Evolutionary conservation across 2,888 invertebrate species (phyloP).

Genomic region (Liopterus haemorrhoidalis): DNA sequence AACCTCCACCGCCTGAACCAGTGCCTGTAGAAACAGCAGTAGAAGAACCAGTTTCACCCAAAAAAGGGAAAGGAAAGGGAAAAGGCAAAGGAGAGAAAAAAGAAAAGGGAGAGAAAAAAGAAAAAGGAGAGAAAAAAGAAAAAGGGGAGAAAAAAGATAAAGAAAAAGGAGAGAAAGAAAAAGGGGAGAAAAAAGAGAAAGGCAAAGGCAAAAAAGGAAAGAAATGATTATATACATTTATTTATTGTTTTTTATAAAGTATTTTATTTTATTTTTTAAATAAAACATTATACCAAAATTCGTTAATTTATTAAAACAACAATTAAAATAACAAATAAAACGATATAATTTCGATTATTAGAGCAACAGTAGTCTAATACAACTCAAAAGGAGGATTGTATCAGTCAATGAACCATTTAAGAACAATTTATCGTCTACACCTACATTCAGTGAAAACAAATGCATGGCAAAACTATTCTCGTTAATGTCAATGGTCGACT

Average conservation of each 20-base stretch:
- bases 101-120: slow-evolving; percentile 24
- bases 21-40: slow-evolving; percentile 16
- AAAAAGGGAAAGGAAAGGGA: slow-evolving; percentile 14
- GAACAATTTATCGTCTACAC: too few relatives aligned
- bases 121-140: slow-evolving; percentile 23
- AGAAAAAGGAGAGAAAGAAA: slow-evolving; percentile 13
- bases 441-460: too few relatives aligned
- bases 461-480: too few relatives aligned
- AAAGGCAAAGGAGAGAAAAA: slow-evolving; percentile 10
- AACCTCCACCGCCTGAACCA: slow-evolving; percentile 12
- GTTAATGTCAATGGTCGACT: too few relatives aligned
- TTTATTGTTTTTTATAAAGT: not conserved
- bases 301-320: not conserved
- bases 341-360: too few relatives aligned
- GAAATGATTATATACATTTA: too few relatives aligned
- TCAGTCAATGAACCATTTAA: too few relatives aligned
- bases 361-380: too few relatives aligned
- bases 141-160: slow-evolving; percentile 17
- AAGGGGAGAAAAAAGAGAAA: slow-evolving; percentile 12
- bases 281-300: too few relatives aligned
- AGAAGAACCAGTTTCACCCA: slow-evolving; percentile 26
- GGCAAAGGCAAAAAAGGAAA: not conserved
- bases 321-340: slow-evolving; percentile 12
- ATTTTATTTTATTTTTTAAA: not conserved
- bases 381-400: too few relatives aligned